These are phyloP conservation scores for Meloidogyne floridensis DNA, from an alignment of 1,140 invertebrate species.

Conservation along the genomic window DNA sequence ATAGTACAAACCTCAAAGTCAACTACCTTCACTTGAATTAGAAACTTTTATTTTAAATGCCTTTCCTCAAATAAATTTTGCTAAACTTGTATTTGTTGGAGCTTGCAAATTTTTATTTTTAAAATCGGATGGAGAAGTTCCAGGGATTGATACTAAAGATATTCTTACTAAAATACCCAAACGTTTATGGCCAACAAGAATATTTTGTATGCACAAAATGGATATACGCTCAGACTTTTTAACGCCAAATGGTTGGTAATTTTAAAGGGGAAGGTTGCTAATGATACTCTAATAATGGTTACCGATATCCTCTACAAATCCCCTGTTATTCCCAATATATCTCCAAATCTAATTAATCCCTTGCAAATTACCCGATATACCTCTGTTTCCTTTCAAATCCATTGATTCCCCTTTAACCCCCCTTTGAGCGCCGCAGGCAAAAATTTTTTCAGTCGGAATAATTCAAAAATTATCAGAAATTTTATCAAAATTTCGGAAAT, in stretches of 20 bases:
- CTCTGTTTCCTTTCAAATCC: no score
- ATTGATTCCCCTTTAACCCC: no score
- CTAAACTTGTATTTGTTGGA: constrained; percentile 19
- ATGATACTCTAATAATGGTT: no score
- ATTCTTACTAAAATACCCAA: constrained; percentile 20
- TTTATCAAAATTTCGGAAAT: neutral
- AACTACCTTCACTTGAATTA: constrained; percentile 26
- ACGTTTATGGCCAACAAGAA: constrained; percentile 32
- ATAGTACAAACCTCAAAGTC: constrained; percentile 31
- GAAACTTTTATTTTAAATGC: constrained; percentile 10
- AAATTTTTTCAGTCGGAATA: no score
- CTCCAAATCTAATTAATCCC: no score
- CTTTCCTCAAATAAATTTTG: constrained; percentile 29
- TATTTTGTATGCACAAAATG: neutral
- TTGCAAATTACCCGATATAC: no score
- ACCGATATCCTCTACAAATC: no score
- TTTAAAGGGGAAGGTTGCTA: no score
- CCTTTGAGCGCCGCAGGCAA: no score
- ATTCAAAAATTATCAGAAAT: no score
- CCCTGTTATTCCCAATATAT: no score
- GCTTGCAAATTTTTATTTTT: constrained; percentile 30
- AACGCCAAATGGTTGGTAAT: constrained; percentile 2
- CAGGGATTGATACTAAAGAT: neutral
- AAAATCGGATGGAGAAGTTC: constrained; percentile 4
- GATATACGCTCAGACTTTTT: neutral